These are phyloP conservation scores for Bovichtus variegatus DNA, from an alignment of 2,797 vertebrate species.

Conservation along the genomic window DNA sequence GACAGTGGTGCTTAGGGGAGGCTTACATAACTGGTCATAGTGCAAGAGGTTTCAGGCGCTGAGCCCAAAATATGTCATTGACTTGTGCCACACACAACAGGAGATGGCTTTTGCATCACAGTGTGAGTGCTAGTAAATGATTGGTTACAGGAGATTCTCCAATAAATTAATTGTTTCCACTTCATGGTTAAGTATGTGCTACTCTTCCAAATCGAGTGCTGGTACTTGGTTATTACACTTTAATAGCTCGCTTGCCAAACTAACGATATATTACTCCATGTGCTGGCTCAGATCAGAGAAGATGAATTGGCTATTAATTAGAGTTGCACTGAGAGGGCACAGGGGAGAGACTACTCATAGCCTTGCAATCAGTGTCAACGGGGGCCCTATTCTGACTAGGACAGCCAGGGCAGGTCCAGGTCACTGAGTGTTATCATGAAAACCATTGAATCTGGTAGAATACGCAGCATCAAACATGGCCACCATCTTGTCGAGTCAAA, in stretches of 20 bases:
- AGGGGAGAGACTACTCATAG: constrained; percentile 90
- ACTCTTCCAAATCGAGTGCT: constrained; percentile 90
- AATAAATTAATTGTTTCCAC: constrained; percentile 91
- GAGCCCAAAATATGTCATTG: constrained; percentile 76
- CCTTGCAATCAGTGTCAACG: constrained; percentile 88
- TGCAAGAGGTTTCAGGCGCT: constrained; percentile 67
- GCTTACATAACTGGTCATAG: constrained; percentile 66
- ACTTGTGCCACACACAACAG: constrained; percentile 78
- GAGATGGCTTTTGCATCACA: constrained; percentile 77
- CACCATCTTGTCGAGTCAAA: constrained; percentile 66
- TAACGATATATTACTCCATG: constrained; percentile 91
- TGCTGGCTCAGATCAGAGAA: constrained; percentile 91
- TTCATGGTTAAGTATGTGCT: constrained; percentile 90
- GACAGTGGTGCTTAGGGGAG: constrained; percentile 60
- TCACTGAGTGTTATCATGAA: constrained; percentile 74
- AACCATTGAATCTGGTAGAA: constrained; percentile 51
- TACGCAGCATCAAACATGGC: constrained; percentile 60
- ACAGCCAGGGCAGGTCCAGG: constrained; percentile 82
- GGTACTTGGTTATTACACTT: constrained; percentile 91
- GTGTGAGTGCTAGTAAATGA: constrained; percentile 80
- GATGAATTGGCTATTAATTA: constrained; percentile 93
- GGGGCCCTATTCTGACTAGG: constrained; percentile 84
- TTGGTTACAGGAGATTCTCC: constrained; percentile 88
- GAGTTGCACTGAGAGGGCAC: constrained; percentile 90
- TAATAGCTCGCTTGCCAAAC: constrained; percentile 92